Evolutionary conservation across 2,113 vertebrate genomes (phyloP).

Genomic region (Trichechus manatus): DNA sequence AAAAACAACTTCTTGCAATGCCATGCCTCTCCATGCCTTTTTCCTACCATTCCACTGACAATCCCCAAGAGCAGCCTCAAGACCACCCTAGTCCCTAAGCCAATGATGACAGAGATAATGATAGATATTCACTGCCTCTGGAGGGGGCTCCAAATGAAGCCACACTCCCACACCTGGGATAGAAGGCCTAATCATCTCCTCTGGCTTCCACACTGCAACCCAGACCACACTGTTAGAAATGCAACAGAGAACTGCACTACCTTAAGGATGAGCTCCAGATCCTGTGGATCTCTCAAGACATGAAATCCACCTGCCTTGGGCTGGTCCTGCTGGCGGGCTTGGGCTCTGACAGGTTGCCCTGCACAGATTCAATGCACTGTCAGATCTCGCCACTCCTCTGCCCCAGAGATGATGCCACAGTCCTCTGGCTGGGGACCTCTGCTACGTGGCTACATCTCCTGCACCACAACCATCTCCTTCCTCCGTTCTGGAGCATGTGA

Average conservation of each 20-base stretch:
- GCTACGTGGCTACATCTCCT: background rate
- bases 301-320: background rate
- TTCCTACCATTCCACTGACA: background rate
- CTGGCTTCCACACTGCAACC: background rate
- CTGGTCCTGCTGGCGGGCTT: background rate
- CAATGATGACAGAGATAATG: background rate
- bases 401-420: background rate
- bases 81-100: background rate
- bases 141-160: background rate
- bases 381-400: background rate
- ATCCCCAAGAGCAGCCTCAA: background rate
- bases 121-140: background rate
- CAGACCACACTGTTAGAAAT: background rate
- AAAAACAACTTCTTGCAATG: background rate
- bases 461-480: background rate
- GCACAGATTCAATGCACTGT: background rate
- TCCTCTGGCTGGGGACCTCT: background rate
- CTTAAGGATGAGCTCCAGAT: background rate
- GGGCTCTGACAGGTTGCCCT: too few species aligned
- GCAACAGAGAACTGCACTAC: background rate
- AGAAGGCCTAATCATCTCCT: rapidly evolving
- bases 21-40: background rate
- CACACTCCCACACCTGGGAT: background rate
- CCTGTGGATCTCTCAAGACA: background rate
- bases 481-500: background rate